Evolutionary conservation across 2,113 vertebrate species (phyloP).

Genomic region (Uropsilus gracilis): DNA sequence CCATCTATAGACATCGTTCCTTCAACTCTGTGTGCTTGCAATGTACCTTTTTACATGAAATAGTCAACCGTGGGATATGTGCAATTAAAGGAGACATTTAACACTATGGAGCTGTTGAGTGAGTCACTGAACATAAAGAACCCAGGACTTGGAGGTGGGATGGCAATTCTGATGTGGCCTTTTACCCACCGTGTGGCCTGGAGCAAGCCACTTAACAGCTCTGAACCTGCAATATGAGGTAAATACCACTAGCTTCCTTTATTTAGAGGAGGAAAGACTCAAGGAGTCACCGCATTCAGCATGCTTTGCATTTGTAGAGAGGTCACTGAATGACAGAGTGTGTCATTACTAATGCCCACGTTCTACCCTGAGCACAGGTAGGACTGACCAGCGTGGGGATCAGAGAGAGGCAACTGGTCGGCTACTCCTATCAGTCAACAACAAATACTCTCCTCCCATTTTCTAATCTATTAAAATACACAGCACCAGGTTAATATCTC

Average conservation of each 20-base stretch:
- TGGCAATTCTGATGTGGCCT: background rate
- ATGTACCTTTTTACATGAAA: background rate
- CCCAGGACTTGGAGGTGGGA: background rate
- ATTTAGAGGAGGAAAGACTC: background rate
- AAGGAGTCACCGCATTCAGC: background rate
- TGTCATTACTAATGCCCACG: background rate
- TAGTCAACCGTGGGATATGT: rapidly evolving
- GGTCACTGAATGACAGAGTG: background rate
- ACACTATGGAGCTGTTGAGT: background rate
- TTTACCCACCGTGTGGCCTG: background rate
- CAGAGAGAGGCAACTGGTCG: background rate
- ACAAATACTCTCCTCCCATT: background rate
- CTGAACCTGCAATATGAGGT: background rate
- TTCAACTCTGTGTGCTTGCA: background rate
- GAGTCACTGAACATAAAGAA: background rate
- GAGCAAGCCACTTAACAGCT: background rate
- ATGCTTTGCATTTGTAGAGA: background rate
- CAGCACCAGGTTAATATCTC: constrained; percentile 29
- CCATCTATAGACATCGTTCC: background rate
- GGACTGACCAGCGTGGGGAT: background rate
- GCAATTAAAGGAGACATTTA: background rate
- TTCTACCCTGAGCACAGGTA: background rate
- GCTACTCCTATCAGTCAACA: background rate
- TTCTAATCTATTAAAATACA: constrained; percentile 52
- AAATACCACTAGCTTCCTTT: background rate